Evolutionary conservation across 2,888 invertebrate species (phyloP).

Genomic region (Theretra japonica): DNA sequence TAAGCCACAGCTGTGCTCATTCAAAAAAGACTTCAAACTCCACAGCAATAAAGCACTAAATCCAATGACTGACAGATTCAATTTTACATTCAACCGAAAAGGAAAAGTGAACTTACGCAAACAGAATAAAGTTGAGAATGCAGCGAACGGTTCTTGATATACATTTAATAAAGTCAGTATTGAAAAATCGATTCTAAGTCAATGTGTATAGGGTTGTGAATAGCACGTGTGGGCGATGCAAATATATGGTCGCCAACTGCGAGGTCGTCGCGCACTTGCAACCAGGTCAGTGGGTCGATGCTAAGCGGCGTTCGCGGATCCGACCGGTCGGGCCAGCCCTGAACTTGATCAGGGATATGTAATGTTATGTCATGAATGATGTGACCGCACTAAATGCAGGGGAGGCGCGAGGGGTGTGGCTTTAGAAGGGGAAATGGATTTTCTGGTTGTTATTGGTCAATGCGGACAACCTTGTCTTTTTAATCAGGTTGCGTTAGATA

Average conservation of each 20-base stretch:
- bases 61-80: neutral
- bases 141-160: neutral
- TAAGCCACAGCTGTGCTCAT: neutral
- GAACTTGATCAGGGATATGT: constrained; percentile 70
- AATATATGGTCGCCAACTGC: constrained; percentile 5
- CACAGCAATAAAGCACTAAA: neutral
- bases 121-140: constrained; percentile 6
- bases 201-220: neutral
- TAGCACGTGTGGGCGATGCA: neutral
- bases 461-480: neutral
- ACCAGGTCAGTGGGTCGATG: constrained; percentile 59
- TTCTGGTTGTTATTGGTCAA: neutral
- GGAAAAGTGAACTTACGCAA: constrained; percentile 7
- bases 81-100: neutral
- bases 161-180: neutral
- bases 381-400: constrained; percentile 25
- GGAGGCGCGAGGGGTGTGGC: neutral
- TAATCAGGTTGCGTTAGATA: too few relatives aligned
- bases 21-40: neutral
- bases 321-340: constrained; percentile 66
- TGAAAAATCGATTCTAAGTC: neutral
- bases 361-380: constrained; percentile 55
- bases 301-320: constrained; percentile 56
- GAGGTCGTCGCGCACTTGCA: constrained; percentile 17
- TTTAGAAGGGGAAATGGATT: neutral